phyloP scores from a whole-genome alignment of 2,888 invertebrate species.

The Nephrotoma guestfalica region DNA sequence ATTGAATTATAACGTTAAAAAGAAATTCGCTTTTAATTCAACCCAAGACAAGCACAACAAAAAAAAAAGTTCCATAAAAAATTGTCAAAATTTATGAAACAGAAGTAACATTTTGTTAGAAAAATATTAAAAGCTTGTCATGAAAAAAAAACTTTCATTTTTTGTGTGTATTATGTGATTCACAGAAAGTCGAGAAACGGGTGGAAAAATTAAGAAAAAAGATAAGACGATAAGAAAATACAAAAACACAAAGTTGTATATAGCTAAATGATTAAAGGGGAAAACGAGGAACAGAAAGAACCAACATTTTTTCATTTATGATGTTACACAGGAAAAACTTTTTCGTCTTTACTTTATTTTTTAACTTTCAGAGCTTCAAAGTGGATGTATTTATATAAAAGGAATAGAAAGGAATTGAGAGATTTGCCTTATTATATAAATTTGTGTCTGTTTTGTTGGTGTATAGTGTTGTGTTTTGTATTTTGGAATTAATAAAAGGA shows the following conservation, averaged over 20 bases:
- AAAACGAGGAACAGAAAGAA: not conserved
- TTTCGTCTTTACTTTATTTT: not conserved
- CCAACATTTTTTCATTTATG: not conserved
- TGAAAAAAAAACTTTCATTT: not conserved
- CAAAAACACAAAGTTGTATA: not conserved
- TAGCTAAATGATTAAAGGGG: not conserved
- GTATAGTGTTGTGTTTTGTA: not conserved
- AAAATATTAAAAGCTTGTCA: slow-evolving; percentile 7
- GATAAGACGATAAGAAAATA: not conserved
- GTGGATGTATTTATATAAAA: not conserved
- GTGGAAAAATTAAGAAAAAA: not conserved
- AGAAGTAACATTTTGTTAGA: slow-evolving; percentile 6
- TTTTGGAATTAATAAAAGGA: not conserved
- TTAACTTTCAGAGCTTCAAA: not conserved
- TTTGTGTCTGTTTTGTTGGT: not conserved
- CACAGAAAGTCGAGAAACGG: not conserved
- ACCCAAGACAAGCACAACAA: not conserved
- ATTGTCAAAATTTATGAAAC: slow-evolving; percentile 4
- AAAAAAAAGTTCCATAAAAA: not conserved
- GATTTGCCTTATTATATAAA: not conserved
- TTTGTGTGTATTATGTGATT: not conserved
- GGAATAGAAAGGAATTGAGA: not conserved
- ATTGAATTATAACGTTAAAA: not conserved
- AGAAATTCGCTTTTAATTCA: not conserved
- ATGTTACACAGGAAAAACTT: not conserved